Conservation (phyloP, 1,140 invertebrate species). For the Brachionus rubens region DNA sequence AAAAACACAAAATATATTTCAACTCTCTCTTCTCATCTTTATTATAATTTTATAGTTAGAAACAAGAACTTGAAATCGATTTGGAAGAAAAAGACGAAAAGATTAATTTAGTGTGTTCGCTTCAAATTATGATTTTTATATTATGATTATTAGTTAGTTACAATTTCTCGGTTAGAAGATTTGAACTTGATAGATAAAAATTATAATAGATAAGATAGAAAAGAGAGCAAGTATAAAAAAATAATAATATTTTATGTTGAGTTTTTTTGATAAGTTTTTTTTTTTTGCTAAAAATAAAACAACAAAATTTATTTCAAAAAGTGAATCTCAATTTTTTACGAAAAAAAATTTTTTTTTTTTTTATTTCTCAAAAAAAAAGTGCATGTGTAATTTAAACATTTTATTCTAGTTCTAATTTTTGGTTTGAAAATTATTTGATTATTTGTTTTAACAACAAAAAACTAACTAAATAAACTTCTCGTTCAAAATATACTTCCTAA, state of each 20-base stretch:
- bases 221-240: constrained; percentile 27
- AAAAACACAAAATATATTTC: constrained; percentile 37
- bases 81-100: constrained; percentile 4
- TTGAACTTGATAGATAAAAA: constrained; percentile 17
- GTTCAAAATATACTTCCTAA: too few species aligned
- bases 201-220: constrained; percentile 32
- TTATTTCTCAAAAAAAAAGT: background rate
- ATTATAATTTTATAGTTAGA: background rate
- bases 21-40: constrained; percentile 18
- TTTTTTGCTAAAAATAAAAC: background rate
- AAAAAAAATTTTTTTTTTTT: constrained; percentile 13
- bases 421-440: too few species aligned
- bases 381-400: too few species aligned
- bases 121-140: constrained; percentile 39
- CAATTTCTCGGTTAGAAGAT: background rate
- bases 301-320: constrained; percentile 12
- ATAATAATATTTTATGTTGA: constrained; percentile 38
- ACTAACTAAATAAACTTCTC: too few species aligned
- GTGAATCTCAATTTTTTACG: constrained; percentile 26
- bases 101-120: constrained; percentile 12
- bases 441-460: too few species aligned
- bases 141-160: constrained; percentile 26
- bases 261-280: constrained; percentile 34
- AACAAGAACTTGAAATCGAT: constrained; percentile 35
- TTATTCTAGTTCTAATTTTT: too few species aligned